Base-by-base conservation (phyloP, 2,888 invertebrate species). In the Eulithis prunata region DNA sequence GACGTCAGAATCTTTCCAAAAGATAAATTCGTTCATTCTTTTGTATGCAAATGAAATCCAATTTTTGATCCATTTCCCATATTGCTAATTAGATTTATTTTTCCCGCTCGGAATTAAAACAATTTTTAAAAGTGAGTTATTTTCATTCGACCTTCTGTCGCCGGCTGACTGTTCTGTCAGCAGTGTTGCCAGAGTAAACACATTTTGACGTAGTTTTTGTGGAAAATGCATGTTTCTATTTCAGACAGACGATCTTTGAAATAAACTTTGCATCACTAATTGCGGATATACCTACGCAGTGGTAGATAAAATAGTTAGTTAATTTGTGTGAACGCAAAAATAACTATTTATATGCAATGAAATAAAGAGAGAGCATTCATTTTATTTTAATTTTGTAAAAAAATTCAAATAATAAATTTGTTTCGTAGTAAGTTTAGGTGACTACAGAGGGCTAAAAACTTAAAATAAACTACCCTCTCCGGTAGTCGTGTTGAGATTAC, bases 211-310 rank as follows among this genome's bases (percentile, higher is more conserved):
- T 13, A 52, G 46, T 14, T 56, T 62, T 51, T 43, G 51, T 45
- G 41, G 13, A 49, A 54, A 66, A 62, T 62, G 62, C 66, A 66
- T 55, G 14, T 45, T 62, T 62, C 58, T 66, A 62, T 66, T 66
- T 62, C 51, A 6, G 51, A 49, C 32, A 11, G 59, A 52, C 21
- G 45, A 46, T 10, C 41, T 13, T 49, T 21, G 10, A 53, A 61
- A 57, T 61, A 51, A 21, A 47, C 49, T 41, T 41, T 49, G 21
- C 11, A 49, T 49, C 21, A 49, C 10, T 47, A 6, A 49, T 49
- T 49, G 21, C 47, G 47, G 8, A 51, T 51, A 28, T 41, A 41
- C 8, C 7, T 8, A 41, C 21, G 21, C 21, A 21, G 1, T 21
- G 21, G 21, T 21, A 21, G 1, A 21, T 21, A 1, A 21, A 21